Evolutionary conservation across 1,140 invertebrate species (phyloP).

Genomic region (Acyrthosiphon pisum): DNA sequence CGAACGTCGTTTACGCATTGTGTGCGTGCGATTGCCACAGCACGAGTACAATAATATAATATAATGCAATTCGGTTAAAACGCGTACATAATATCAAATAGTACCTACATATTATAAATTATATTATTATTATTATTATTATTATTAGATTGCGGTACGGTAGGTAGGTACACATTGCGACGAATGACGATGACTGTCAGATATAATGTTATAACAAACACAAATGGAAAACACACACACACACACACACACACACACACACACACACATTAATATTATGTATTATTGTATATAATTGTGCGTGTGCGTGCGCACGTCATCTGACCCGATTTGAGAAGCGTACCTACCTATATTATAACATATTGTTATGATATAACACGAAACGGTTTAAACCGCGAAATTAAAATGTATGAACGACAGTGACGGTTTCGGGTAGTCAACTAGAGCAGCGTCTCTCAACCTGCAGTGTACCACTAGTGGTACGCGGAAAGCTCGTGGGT

Average conservation of each 20-base stretch:
- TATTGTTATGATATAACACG: too few species aligned
- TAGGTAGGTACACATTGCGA: background rate
- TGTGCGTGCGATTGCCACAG: background rate
- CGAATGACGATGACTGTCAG: conserved; percentile 3
- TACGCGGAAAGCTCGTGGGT: too few species aligned
- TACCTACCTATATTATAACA: background rate
- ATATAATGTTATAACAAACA: background rate
- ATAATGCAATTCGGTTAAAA: background rate
- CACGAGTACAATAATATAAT: background rate
- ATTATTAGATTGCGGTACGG: background rate
- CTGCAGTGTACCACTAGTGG: too few species aligned
- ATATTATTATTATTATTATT: background rate
- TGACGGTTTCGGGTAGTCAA: too few species aligned
- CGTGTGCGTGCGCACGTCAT: background rate
- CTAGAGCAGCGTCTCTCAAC: too few species aligned
- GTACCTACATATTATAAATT: too few species aligned
- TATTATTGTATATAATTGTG: background rate
- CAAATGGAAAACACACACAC: too few species aligned
- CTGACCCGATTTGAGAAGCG: background rate
- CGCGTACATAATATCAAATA: background rate
- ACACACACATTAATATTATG: background rate
- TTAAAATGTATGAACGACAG: too few species aligned
- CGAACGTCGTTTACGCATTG: background rate
- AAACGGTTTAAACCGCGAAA: too few species aligned
- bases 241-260: too few species aligned